Evolutionary conservation across 2,888 invertebrate species (phyloP).

Genomic region (Mesopsocus fuscifrons): DNA sequence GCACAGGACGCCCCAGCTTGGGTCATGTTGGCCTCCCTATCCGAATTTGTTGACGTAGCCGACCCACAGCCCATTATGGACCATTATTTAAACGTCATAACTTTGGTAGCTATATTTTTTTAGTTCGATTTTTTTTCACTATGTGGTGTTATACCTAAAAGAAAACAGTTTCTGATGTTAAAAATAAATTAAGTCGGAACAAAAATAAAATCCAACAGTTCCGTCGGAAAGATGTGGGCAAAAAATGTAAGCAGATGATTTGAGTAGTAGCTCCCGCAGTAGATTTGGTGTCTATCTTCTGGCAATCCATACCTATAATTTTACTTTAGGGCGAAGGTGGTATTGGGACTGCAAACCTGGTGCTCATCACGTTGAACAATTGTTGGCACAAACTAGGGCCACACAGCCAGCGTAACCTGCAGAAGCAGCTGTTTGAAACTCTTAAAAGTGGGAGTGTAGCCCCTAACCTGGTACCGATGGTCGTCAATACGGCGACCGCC

Average conservation of each 20-base stretch:
- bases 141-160: no score
- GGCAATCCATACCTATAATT: no score
- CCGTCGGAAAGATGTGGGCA: no score
- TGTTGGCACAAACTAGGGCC: constrained; percentile 1
- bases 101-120: constrained; percentile 1
- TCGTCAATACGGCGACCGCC: not conserved
- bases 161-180: no score
- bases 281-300: no score
- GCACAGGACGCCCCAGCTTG: not conserved
- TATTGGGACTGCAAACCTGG: not conserved
- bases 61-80: not conserved
- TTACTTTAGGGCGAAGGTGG: not conserved
- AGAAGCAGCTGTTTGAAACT: not conserved
- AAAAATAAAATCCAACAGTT: not conserved
- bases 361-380: constrained; percentile 1
- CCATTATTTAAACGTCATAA: constrained; percentile 2
- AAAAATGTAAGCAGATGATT: no score
- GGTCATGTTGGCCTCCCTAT: constrained; percentile 2
- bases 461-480: not conserved
- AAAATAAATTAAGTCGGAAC: not conserved
- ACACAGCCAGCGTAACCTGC: not conserved
- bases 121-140: not conserved
- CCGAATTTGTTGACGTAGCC: not conserved
- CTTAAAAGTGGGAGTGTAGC: not conserved
- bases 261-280: no score